Percentiles rank a stretch among this genome's conserved stretches.
phyloP scores from a whole-genome alignment of 2,888 invertebrate species.

The Tetragonula carbonaria region DNA sequence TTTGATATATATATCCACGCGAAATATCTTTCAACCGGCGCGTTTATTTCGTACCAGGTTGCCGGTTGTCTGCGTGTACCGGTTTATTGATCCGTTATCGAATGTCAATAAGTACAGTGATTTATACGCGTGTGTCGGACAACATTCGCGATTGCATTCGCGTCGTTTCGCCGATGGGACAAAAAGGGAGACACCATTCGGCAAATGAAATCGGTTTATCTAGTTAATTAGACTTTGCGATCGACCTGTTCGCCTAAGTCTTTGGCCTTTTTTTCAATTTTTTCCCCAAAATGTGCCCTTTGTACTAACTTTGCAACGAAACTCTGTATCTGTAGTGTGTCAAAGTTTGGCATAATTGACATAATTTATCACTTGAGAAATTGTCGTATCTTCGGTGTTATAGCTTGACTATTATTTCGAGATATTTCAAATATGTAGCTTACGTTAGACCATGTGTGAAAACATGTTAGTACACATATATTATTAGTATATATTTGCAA shows the following conservation, averaged over 20 bases:
- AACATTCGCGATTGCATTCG: constrained; percentile 29
- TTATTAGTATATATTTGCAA: no score
- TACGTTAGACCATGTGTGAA: no score
- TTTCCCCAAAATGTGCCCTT: no score
- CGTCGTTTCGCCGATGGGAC: not conserved
- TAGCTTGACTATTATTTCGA: no score
- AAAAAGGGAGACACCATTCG: not conserved
- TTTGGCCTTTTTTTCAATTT: no score
- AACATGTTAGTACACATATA: no score
- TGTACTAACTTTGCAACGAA: no score
- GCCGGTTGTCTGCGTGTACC: not conserved
- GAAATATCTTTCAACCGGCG: constrained; percentile 23
- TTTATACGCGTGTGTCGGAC: not conserved
- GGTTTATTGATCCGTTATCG: constrained; percentile 40
- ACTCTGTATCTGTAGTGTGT: no score
- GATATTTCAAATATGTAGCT: no score
- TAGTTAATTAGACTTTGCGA: not conserved
- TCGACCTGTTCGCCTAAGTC: not conserved
- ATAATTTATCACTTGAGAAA: no score
- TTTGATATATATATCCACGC: not conserved
- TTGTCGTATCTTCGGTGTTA: no score
- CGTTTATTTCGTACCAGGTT: constrained; percentile 31
- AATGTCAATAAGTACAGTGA: constrained; percentile 28
- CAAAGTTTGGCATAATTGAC: no score
- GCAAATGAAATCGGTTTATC: not conserved